These are phyloP conservation scores for Scrobipalpa costella DNA, from an alignment of 2,888 invertebrate species.

Conservation along the genomic window DNA sequence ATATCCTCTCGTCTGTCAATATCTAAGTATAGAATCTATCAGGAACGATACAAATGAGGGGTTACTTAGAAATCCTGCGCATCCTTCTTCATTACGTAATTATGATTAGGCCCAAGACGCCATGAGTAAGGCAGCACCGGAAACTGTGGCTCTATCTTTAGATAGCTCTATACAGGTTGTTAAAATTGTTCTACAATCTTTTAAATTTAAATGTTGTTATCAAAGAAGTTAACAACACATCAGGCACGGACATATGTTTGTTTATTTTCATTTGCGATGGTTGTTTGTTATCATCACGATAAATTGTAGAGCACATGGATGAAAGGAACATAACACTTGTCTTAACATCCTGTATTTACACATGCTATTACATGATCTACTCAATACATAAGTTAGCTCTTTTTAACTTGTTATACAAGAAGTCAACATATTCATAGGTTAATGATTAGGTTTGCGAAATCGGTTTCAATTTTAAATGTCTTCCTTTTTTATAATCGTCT, in stretches of 20 bases:
- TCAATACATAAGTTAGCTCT: slow-evolving; percentile 11
- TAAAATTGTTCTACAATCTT: no score
- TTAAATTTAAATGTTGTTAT: no score
- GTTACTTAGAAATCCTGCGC: background rate
- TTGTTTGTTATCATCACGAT: no score
- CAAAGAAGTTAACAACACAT: no score
- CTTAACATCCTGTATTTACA: no score
- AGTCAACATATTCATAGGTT: slow-evolving; percentile 22
- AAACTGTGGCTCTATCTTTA: slow-evolving; percentile 9
- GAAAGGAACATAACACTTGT: no score
- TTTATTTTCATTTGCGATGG: no score
- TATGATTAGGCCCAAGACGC: slow-evolving; percentile 3
- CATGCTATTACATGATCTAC: slow-evolving; percentile 14
- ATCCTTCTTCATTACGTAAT: slow-evolving; percentile 16
- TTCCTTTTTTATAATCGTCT: no score
- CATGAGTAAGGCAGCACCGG: slow-evolving; percentile 1
- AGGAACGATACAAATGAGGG: no score
- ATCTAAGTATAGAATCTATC: background rate
- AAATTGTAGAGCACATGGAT: no score
- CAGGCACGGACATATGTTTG: no score
- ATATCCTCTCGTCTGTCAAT: background rate
- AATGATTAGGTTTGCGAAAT: slow-evolving; percentile 21
- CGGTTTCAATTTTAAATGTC: no score
- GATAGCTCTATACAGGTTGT: background rate
- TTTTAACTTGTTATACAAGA: slow-evolving; percentile 22